Base-by-base conservation (phyloP, 1,140 invertebrate species). In the Pollicipes pollicipes region DNA sequence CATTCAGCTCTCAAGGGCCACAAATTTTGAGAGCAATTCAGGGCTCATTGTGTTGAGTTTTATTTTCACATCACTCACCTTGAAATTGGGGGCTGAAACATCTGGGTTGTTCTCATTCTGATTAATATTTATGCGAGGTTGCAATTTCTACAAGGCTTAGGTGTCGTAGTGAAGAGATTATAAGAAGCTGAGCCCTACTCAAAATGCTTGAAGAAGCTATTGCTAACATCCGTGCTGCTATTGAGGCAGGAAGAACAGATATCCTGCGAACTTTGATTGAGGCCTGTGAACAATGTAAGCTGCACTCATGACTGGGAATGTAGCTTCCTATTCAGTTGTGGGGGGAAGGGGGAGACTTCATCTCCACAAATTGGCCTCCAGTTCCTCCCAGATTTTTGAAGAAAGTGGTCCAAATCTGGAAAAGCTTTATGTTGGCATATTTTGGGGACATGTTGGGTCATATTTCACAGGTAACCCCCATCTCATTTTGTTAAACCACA, bases 191-290 rank as follows among this genome's bases (percentile, higher is more conserved):
- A n/a, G n/a, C n/a, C n/a, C n/a, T n/a, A n/a, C n/a, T n/a, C n/a
- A n/a, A n/a, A 35, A 17, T 35, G 35, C 35, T 35, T 35, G 35
- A 35, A 17, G 35, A 35, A 35, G 35, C 35, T 8, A 35, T 35
- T 35, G 17, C 35, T 17, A 35, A 35, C 35, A 35, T 35, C 17
- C 35, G 35, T 17, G 6, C 35, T 70, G 84, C 85, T 45, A 82
- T 87, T 69, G 82, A 83, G 74, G 80, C 81, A 74, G 85, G 85
- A 28, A 80, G 85, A 72, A 85, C 84, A 26, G 86, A 87, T 76
- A 83, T 86, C 72, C 80, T 87, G 30, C 81, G 84, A 74, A 80
- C 83, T 32, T 78, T 86, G 29, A 77, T 87, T 30, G 83, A 85
- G 68, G 82, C 83, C 70, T 84, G 85, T 73, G 77, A 78, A 71